Base-by-base conservation (phyloP, 1,140 invertebrate genomes). In the Zaprionus nigranus region DNA sequence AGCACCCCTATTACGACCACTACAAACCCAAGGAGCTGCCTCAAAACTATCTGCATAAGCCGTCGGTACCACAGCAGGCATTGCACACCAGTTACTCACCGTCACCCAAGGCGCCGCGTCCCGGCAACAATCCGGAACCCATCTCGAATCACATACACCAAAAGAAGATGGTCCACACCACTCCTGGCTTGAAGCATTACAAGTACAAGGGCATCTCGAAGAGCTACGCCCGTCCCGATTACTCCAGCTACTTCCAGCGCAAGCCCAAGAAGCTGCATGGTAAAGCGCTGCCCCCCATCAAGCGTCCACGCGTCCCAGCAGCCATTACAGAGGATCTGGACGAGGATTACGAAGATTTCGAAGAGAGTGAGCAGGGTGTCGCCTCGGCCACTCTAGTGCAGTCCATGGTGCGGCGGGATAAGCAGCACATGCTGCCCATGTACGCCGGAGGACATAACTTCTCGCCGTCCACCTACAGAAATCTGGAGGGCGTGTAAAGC, bases 101-200 rank as follows among this genome's bases (percentile, higher is more conserved):
- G 3, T 83, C 81, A 0, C 30, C 71, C 5, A 91, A 91, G 71
- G n/a, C n/a, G 6, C 60, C 75, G 15, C 61, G 76, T 3, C 74
- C 70, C 7, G 66, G 43, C 28, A 59, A 66, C 9, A 63, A 38
- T 51, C 56, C 75, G 9, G 85, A 88, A 13, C 67, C 80, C 38
- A 71, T 83, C 24, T 82, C 83, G 24, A 90, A 90, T 65, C 88
- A 79, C 65, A 81, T 91, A 46, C 81, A 91, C 40, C 82, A 83
- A 46, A 91, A 91, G 54, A 91, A 86, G 67, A 57, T 75, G 26
- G 90, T 91, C 1, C 88, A 79, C 65, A 93, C 80, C 63, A 93
- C 93, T n/a, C 92, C 92, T 1, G 93, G 92, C 0, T 71, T 93
- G 22, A 92, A 92, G 62, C 91, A 93, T 66, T 93, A 85, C 66